Conservation (phyloP, 2,888 invertebrate genomes). For the Meliscaeva auricollis region DNA sequence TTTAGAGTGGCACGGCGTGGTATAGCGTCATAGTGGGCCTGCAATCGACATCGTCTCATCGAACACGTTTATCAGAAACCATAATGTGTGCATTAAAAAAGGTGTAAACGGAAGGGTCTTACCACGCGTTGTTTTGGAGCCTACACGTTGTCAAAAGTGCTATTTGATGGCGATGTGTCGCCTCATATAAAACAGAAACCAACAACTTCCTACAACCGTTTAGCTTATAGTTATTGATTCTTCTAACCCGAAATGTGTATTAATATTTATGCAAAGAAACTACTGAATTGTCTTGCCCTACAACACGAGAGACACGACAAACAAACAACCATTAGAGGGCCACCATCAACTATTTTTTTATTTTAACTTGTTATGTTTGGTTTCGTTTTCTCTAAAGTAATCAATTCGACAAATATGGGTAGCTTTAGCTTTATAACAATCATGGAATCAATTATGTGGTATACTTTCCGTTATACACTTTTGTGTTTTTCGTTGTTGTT, state of each 20-base stretch:
- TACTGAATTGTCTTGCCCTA: conserved; percentile 32
- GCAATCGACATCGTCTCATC: conserved; percentile 16
- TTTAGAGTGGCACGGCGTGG: no score
- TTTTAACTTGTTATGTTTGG: conserved; percentile 17
- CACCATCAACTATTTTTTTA: not conserved
- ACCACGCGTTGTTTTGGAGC: conserved; percentile 49
- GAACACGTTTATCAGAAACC: conserved; percentile 49
- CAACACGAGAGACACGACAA: not conserved
- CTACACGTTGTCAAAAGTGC: conserved; percentile 55
- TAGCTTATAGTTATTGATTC: not conserved
- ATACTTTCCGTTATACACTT: conserved; percentile 5
- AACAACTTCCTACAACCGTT: conserved; percentile 45
- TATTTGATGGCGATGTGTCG: conserved; percentile 17
- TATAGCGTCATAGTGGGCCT: conserved; percentile 4
- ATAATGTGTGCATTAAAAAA: conserved; percentile 53
- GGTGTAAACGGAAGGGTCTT: conserved; percentile 63
- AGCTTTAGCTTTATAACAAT: conserved; percentile 28
- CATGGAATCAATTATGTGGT: conserved; percentile 44
- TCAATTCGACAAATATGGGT: conserved; percentile 45
- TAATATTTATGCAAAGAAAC: conserved; percentile 50
- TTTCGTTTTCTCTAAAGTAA: conserved; percentile 12
- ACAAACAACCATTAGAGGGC: not conserved
- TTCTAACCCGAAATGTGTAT: not conserved
- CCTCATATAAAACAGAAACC: conserved; percentile 39
- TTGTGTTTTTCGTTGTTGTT: conserved; percentile 4